These are phyloP conservation scores for Crioceris asparagi DNA, from an alignment of 2,888 invertebrate genomes.

Conservation along the genomic window DNA sequence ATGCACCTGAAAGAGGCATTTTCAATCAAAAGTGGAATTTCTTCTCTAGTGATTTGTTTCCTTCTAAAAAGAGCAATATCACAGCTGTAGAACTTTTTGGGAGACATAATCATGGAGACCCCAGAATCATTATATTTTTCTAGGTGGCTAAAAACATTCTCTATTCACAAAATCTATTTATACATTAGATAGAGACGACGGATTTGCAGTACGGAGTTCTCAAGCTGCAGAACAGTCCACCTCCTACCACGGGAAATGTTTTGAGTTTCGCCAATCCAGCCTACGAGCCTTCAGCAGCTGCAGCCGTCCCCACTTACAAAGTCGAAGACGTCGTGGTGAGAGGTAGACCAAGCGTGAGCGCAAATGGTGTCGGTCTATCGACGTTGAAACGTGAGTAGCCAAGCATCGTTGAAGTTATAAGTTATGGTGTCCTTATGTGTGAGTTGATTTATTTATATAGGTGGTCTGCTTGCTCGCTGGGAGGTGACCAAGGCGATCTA, in stretches of 20 bases:
- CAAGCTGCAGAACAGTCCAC: constrained; percentile 62
- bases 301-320: constrained; percentile 51
- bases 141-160: too few relatives aligned
- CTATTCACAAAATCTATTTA: too few relatives aligned
- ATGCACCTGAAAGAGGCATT: too few relatives aligned
- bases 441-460: constrained; percentile 37
- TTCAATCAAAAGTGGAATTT: too few relatives aligned
- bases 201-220: constrained; percentile 64
- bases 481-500: constrained; percentile 76
- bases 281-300: constrained; percentile 62
- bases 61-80: too few relatives aligned
- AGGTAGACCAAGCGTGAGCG: constrained; percentile 42
- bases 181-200: constrained; percentile 53
- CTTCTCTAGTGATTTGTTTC: too few relatives aligned
- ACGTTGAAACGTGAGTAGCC: constrained; percentile 41
- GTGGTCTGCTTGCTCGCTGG: constrained; percentile 60
- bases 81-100: too few relatives aligned
- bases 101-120: too few relatives aligned
- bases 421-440: background rate
- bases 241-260: constrained; percentile 41
- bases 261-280: constrained; percentile 78
- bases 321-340: constrained; percentile 67
- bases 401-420: background rate
- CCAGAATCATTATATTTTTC: too few relatives aligned
- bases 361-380: constrained; percentile 39